phyloP scores from a whole-genome alignment of 2,888 invertebrate species.

The Troides aeacus region DNA sequence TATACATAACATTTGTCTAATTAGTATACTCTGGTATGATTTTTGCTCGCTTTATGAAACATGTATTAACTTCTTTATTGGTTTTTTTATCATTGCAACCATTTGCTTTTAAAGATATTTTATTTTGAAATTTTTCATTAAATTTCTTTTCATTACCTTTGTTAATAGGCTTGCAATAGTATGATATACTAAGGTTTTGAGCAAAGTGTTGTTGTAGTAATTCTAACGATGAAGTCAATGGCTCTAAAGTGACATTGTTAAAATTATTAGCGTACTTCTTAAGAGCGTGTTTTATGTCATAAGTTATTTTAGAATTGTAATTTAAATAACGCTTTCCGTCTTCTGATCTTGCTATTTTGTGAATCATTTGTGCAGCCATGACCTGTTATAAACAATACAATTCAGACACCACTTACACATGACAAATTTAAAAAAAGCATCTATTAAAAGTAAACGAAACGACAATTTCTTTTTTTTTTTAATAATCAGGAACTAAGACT shows the following conservation, averaged over 20 bases:
- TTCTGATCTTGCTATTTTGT: constrained; percentile 57
- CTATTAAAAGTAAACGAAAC: too few species aligned
- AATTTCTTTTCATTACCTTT: constrained; percentile 40
- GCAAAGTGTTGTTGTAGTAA: constrained; percentile 49
- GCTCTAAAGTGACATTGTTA: constrained; percentile 48
- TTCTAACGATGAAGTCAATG: constrained; percentile 50
- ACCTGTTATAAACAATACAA: constrained; percentile 41
- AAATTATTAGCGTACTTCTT: constrained; percentile 49
- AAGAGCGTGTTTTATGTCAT: constrained; percentile 60
- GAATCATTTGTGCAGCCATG: constrained; percentile 52
- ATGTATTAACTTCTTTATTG: constrained; percentile 31
- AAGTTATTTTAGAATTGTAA: constrained; percentile 61
- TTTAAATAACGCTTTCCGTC: constrained; percentile 67
- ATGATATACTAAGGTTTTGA: constrained; percentile 44
- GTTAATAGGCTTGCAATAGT: constrained; percentile 52
- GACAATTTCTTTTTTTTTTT: too few species aligned
- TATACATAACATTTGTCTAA: constrained; percentile 34
- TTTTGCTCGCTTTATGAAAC: constrained; percentile 41
- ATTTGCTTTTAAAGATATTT: constrained; percentile 33
- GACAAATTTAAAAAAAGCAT: too few species aligned
- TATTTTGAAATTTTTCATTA: constrained; percentile 35
- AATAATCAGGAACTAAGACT: too few species aligned
- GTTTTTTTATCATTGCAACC: constrained; percentile 29
- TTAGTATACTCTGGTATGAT: constrained; percentile 46
- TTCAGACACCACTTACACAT: too few species aligned